These are phyloP conservation scores for Ramphastos sulfuratus DNA, from an alignment of 2,113 vertebrate genomes.

Conservation along the genomic window DNA sequence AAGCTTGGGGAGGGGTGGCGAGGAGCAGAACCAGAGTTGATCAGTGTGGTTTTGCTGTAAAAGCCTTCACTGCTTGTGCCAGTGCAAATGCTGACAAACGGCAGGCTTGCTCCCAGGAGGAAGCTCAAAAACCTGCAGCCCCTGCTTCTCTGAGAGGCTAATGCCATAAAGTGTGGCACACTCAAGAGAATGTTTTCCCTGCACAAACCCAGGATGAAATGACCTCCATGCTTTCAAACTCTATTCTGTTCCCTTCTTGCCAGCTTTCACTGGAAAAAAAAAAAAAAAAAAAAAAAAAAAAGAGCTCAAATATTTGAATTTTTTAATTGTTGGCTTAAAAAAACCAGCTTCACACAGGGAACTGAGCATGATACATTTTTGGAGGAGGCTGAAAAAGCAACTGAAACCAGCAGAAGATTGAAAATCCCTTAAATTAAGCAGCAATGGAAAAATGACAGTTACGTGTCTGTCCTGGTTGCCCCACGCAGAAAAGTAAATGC, in stretches of 20 bases:
- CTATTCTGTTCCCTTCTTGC: not conserved
- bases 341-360: not conserved
- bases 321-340: not conserved
- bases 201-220: not conserved
- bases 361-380: not conserved
- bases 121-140: constrained; percentile 29
- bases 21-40: constrained; percentile 55
- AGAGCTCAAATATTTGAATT: not conserved
- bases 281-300: not conserved
- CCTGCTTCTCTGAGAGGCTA: not conserved
- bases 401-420: not conserved
- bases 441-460: not conserved
- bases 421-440: not conserved
- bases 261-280: not conserved
- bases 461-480: not conserved
- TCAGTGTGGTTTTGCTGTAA: constrained; percentile 38
- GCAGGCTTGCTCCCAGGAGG: constrained; percentile 45
- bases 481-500: not conserved
- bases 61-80: constrained; percentile 28
- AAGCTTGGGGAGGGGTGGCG: constrained; percentile 32
- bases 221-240: constrained; percentile 13
- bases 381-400: not conserved
- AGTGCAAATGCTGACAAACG: constrained; percentile 51
- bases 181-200: constrained; percentile 16
- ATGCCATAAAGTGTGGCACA: constrained; percentile 11